Evolutionary conservation across 2,797 vertebrate species (phyloP).

Genomic region (Emys orbicularis): DNA sequence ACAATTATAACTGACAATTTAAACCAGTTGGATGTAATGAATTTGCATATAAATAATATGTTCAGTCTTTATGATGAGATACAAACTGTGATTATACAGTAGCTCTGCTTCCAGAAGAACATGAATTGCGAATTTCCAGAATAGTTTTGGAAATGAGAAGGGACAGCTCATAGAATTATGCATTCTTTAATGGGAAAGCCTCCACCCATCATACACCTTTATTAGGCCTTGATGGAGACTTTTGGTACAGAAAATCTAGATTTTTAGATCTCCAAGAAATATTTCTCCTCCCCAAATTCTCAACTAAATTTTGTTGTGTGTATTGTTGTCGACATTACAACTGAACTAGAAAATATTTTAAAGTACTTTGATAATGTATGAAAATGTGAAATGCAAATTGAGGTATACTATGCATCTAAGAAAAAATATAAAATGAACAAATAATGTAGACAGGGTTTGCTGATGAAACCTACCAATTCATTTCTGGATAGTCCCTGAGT

Average conservation of each 20-base stretch:
- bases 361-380: neutral
- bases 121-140: neutral
- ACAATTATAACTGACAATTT: neutral
- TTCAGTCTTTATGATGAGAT: neutral
- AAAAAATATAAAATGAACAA: neutral
- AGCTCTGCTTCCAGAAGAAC: neutral
- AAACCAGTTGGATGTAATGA: neutral
- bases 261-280: neutral
- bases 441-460: neutral
- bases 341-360: neutral
- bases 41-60: neutral
- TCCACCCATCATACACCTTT: neutral
- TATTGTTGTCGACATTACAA: neutral
- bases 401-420: neutral
- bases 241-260: neutral
- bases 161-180: neutral
- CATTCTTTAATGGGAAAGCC: neutral
- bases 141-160: neutral
- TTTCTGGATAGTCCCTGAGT: neutral
- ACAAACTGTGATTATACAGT: neutral
- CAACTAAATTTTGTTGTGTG: neutral
- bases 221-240: neutral
- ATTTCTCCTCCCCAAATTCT: neutral
- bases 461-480: neutral
- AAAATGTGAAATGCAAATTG: neutral